Base-by-base conservation (phyloP, 2,888 invertebrate species). In the Diarsia dahlii region DNA sequence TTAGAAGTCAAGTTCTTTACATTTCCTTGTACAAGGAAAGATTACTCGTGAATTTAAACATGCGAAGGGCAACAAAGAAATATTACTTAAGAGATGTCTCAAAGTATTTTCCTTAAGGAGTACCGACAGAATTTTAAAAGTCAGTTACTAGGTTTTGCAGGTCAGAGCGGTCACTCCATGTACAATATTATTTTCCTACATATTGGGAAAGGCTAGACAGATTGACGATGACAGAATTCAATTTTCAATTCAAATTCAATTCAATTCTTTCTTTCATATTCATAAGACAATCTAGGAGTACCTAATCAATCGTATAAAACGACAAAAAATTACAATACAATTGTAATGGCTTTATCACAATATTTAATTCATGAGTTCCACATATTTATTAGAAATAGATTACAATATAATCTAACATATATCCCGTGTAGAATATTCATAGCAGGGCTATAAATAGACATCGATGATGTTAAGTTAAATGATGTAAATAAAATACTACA, bases 401-500 rank as follows among this genome's bases (percentile, higher is more conserved):
- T 62, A 71, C 54, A 66, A 46, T 74, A 79, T 80, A 45, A 78
- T 60, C 60, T 39, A 23, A 62, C 34, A 62, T 56, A 63, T 79
- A 63, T 79, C 67, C 60, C 70, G 69, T 75, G 58, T 52, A 65
- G 67, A 76, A 78, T 84, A 84, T 82, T 82, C 66, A 86, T 75
- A 34, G 52, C 12, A 28, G n/a, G 10, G 64, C 80, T 86, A 86
- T 82, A 72, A 84, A 67, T 84, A 88, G 79, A 70, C 62, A 28
- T 78, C 70, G 68, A 64, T 78, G 77, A 78, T 71, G 66, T 13
- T 73, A 66, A 75, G 70, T 76, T 84, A 82, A 79, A 75, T 39
- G 76, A 86, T 87, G 87, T 81, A 76, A 85, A 88, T 90, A 83
- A 76, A 80, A 76, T 56, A 73, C 80, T 78, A 76, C 62, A 76